Evolutionary conservation across 2,888 invertebrate genomes (phyloP).

Genomic region (Physocephala rufipes): DNA sequence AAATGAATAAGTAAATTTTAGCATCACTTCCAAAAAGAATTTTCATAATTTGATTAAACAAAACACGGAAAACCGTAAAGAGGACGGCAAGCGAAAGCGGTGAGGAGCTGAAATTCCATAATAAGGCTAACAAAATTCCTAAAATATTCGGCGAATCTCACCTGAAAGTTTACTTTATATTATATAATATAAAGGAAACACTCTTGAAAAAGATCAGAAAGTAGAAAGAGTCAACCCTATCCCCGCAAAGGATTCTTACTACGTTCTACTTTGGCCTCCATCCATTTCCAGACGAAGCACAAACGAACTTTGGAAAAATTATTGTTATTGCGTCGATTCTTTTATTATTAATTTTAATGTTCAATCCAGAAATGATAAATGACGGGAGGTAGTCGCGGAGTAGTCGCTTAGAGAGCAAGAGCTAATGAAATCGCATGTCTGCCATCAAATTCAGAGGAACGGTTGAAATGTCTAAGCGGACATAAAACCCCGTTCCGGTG

Average conservation of each 20-base stretch:
- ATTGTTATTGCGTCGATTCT: slow-evolving; percentile 61
- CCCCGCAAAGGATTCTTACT: no score
- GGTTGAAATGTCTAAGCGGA: no score
- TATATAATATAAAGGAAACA: no score
- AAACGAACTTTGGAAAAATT: slow-evolving; percentile 48
- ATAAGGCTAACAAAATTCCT: no score
- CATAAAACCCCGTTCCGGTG: slow-evolving; percentile 16
- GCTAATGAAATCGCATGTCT: slow-evolving; percentile 28
- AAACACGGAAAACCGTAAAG: no score
- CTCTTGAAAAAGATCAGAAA: no score
- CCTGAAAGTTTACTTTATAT: no score
- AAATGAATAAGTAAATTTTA: slow-evolving; percentile 49
- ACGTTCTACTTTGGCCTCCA: no score
- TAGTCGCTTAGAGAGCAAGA: neutral
- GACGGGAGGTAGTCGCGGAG: neutral
- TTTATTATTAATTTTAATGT: slow-evolving; percentile 64
- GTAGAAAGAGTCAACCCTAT: no score
- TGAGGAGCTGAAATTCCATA: neutral
- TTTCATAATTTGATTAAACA: neutral
- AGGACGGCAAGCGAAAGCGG: no score
- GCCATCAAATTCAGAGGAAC: slow-evolving; percentile 27
- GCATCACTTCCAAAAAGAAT: no score
- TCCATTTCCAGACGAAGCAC: neutral
- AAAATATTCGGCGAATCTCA: no score
- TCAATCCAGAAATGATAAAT: slow-evolving; percentile 31